Evolutionary conservation across 2,888 invertebrate species (phyloP), one percentile per base, ranked within the genome.

Genomic region (Acanthopleura granulata): DNA sequence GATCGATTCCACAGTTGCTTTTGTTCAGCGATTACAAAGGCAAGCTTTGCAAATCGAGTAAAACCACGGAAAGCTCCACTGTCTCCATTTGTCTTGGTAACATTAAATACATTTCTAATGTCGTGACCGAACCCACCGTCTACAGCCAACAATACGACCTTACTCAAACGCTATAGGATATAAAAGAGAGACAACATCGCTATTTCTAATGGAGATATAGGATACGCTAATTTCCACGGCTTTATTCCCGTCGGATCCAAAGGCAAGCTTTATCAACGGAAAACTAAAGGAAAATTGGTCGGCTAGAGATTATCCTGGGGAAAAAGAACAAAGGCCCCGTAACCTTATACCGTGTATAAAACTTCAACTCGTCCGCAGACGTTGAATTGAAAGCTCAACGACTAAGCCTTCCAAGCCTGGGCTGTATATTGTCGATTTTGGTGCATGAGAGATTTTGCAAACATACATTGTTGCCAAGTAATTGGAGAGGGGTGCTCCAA

Each of bases 381-480:
- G 57, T 57, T 57, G n/a, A n/a, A 57, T 57, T n/a, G 57, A 57
- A 57, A 18, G 18, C 57, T 40, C 40, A 40, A 40, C 40, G 40
- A 40, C 40, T 40, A 40, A 40, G 57, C 18, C 57, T 18, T 57
- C 18, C 18, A 57, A 22, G 57, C 57, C 18, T n/a, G 18, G 57
- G 6, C 57, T 57, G n/a, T 57, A 57, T 22, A 57, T 57, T 57
- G 57, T 57, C 57, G 57, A 57, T 57, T 57, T 57, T 57, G 57
- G 57, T 57, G 57, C 57, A 57, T 57, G 57, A 57, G 57, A 22
- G 57, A 57, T 57, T 57, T 57, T 57, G 57, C 57, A 57, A 57
- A 57, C 57, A 57, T 57, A 57, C 22, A 57, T 57, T 57, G 57
- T 57, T 57, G 57, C 22, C n/a, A 18, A 57, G 57, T 57, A 57